Conservation (phyloP, 2,888 invertebrate species). For the Phaedon cochleariae region DNA sequence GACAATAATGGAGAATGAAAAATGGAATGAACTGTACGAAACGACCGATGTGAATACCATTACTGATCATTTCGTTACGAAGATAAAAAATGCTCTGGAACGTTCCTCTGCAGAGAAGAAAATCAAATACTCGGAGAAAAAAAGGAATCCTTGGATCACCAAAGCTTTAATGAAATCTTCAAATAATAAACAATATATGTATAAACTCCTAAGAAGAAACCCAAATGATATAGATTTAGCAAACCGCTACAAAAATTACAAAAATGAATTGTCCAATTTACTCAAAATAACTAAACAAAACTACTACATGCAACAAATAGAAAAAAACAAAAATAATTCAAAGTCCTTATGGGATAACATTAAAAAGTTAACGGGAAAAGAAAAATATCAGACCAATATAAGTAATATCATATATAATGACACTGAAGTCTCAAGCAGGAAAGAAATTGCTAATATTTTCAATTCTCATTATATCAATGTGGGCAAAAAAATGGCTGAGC, state of each 20-base stretch:
- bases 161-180: neutral
- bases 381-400: neutral
- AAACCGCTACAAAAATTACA: neutral
- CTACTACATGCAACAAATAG: too few relatives aligned
- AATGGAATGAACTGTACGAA: too few relatives aligned
- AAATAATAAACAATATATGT: neutral
- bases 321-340: neutral
- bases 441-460: too few relatives aligned
- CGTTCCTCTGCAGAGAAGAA: too few relatives aligned
- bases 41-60: too few relatives aligned
- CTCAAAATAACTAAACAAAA: too few relatives aligned
- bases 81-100: too few relatives aligned
- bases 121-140: too few relatives aligned
- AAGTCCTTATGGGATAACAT: neutral
- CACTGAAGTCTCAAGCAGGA: neutral
- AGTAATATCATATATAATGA: neutral
- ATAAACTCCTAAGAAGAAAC: neutral
- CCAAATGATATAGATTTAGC: neutral
- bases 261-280: neutral
- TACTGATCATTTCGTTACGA: too few relatives aligned
- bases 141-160: constrained; percentile 5
- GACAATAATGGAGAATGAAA: too few relatives aligned
- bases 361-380: constrained; percentile 1
- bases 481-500: neutral
- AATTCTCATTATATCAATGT: neutral